phyloP scores from a whole-genome alignment of 2,888 invertebrate species.

The Cantharis rufa region DNA sequence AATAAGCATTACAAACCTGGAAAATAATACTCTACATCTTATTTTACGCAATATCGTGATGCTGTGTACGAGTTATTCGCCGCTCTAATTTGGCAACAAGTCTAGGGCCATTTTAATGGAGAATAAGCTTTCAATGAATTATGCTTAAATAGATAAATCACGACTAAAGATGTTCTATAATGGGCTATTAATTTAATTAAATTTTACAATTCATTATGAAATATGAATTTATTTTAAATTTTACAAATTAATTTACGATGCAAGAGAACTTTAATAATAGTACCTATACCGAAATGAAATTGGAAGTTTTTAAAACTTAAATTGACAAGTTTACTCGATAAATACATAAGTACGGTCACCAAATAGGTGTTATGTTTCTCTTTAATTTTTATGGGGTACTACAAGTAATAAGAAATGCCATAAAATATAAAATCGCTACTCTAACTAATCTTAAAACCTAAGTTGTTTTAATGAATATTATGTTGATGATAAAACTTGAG shows the following conservation, averaged over 20 bases:
- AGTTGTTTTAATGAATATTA: too few species aligned
- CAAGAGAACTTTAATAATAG: not conserved
- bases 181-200: conserved; percentile 27
- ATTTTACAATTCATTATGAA: conserved; percentile 22
- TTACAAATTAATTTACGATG: conserved; percentile 6
- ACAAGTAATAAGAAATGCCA: too few species aligned
- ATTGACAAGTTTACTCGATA: not conserved
- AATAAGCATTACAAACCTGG: conserved; percentile 33
- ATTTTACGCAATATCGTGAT: conserved; percentile 21
- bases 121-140: conserved; percentile 23
- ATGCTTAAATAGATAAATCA: conserved; percentile 27
- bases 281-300: not conserved
- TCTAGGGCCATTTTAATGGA: conserved; percentile 22
- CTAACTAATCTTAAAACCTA: not conserved
- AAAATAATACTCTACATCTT: conserved; percentile 25
- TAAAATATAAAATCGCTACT: too few species aligned
- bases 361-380: not conserved
- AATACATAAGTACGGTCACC: not conserved
- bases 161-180: conserved; percentile 28
- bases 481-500: too few species aligned
- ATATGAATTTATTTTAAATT: conserved; percentile 13
- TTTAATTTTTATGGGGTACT: too few species aligned
- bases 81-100: conserved; percentile 26
- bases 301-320: not conserved
- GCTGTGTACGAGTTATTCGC: conserved; percentile 6